Evolutionary conservation across 2,113 vertebrate species (phyloP).

Genomic region (Prunella himalayana): DNA sequence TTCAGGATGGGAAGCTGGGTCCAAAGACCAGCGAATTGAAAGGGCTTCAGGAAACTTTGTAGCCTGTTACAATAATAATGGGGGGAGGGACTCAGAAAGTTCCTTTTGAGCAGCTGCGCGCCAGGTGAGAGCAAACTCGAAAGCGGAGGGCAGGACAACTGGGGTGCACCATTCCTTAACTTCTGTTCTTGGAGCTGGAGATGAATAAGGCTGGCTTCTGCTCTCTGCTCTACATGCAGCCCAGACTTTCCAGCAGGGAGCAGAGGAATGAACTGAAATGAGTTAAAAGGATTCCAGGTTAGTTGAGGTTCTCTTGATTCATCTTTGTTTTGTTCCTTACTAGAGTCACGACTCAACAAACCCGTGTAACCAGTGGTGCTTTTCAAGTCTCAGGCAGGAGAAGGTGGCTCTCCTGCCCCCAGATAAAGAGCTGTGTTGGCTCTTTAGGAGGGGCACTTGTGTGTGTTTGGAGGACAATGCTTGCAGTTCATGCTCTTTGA

Average conservation of each 20-base stretch:
- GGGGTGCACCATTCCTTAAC: background rate
- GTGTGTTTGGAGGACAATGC: background rate
- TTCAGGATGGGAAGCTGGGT: background rate
- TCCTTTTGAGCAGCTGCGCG: background rate
- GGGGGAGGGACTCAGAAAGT: background rate
- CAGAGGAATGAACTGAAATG: background rate
- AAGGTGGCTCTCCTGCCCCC: background rate
- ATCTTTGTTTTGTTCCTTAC: slow-evolving; percentile 21
- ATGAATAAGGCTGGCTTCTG: slow-evolving; percentile 2
- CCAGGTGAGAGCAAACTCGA: slow-evolving; percentile 9
- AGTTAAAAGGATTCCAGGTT: background rate
- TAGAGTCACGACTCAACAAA: background rate
- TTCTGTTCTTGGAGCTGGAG: background rate
- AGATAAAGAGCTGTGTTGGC: background rate
- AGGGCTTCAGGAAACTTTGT: slow-evolving; percentile 43
- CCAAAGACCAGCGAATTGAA: slow-evolving; percentile 10
- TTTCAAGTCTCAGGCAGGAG: background rate
- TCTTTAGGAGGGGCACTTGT: background rate
- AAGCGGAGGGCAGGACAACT: slow-evolving; percentile 14
- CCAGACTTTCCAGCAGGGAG: background rate
- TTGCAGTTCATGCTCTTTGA: background rate
- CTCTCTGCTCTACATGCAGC: background rate
- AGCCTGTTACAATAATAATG: background rate
- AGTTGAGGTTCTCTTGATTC: background rate
- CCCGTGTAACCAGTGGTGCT: background rate